These are phyloP conservation scores for Cerceris rybyensis DNA, from an alignment of 2,888 invertebrate genomes.

Conservation along the genomic window DNA sequence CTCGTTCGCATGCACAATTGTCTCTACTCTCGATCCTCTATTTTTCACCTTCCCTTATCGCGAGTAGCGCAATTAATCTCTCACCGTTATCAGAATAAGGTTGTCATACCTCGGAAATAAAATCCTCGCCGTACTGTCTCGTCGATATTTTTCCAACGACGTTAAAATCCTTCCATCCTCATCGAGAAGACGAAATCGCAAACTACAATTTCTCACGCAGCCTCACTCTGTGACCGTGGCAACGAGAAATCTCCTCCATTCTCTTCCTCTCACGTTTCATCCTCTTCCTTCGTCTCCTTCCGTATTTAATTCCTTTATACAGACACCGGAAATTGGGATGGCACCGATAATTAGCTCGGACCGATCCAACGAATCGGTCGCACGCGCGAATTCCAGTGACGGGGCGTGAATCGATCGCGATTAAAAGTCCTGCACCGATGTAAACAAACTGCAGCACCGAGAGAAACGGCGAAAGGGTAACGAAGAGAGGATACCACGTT, in stretches of 20 bases:
- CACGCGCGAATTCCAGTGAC: conserved; percentile 28
- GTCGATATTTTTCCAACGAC: neutral
- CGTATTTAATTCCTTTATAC: neutral
- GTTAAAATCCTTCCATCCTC: neutral
- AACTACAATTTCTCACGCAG: conserved; percentile 59
- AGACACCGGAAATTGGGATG: conserved; percentile 9
- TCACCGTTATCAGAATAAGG: conserved; percentile 6
- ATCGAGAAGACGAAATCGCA: conserved; percentile 33
- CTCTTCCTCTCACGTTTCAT: neutral
- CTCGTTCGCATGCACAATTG: neutral
- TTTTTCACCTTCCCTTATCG: neutral
- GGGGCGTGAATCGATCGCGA: conserved; percentile 71
- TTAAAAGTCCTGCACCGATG: conserved; percentile 77
- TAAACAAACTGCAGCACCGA: conserved; percentile 75
- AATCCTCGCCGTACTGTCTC: neutral
- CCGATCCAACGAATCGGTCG: conserved; percentile 4
- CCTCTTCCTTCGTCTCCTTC: neutral
- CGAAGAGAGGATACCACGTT: conserved; percentile 21
- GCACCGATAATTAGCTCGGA: conserved; percentile 34
- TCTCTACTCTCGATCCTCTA: neutral
- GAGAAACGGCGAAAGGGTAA: conserved; percentile 33
- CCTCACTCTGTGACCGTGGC: conserved; percentile 55
- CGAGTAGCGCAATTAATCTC: neutral
- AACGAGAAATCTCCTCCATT: conserved; percentile 27
- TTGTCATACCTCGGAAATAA: conserved; percentile 30